Percentiles rank a stretch among this genome's conserved stretches.
Conservation (phyloP, 2,113 vertebrate species). For the Brevimyrus niger region DNA sequence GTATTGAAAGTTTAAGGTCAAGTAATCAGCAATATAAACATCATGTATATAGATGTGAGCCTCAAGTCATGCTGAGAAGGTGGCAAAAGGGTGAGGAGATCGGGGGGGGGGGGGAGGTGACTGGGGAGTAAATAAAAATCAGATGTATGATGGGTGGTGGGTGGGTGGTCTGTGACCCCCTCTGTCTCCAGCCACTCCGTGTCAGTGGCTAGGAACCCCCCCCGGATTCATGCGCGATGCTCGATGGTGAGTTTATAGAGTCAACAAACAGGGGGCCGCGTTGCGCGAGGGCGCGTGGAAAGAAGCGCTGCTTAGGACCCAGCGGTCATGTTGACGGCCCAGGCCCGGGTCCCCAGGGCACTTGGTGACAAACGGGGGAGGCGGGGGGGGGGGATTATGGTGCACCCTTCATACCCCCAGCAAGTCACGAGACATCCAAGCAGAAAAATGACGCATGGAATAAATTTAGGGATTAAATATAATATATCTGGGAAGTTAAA, state of each 20-base stretch:
- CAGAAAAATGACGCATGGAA: neutral
- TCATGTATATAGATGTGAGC: neutral
- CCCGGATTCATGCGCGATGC: neutral
- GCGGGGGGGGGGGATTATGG: neutral
- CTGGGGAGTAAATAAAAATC: neutral
- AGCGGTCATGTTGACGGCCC: neutral
- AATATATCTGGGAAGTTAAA: neutral
- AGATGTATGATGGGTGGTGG: conserved; percentile 12
- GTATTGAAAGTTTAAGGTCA: neutral
- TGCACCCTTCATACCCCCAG: neutral
- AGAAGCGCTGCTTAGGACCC: neutral
- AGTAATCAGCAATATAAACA: neutral
- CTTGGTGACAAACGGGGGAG: neutral
- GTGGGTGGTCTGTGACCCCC: neutral
- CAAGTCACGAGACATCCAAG: neutral
- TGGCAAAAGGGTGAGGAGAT: neutral
- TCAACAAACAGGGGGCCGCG: neutral
- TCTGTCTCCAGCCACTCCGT: neutral
- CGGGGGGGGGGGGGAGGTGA: neutral
- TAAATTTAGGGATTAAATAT: neutral
- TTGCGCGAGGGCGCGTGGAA: neutral
- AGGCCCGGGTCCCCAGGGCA: neutral
- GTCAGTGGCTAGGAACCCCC: neutral
- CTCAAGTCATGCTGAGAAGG: neutral
- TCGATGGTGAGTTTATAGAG: neutral